phyloP scores from a whole-genome alignment of 1,140 invertebrate genomes.

The Drosophila navojoa region DNA sequence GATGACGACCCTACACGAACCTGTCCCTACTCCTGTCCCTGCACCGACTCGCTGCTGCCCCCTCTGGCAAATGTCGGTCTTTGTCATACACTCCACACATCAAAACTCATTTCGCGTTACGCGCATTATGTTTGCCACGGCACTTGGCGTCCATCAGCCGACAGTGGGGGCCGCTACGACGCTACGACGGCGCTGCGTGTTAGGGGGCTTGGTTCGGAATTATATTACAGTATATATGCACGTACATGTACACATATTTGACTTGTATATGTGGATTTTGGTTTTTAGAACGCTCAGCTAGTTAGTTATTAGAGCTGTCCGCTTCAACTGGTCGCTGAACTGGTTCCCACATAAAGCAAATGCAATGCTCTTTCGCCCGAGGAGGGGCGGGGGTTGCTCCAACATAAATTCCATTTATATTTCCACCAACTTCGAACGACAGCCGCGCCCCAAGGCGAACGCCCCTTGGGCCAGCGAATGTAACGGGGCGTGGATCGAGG shows the following conservation, averaged over 20 bases:
- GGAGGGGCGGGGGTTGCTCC: conserved; percentile 8
- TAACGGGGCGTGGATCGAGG: neutral
- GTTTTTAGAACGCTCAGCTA: conserved; percentile 26
- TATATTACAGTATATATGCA: conserved; percentile 49
- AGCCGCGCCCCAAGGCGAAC: conserved; percentile 55
- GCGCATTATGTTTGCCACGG: conserved; percentile 78
- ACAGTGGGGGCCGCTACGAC: conserved; percentile 33
- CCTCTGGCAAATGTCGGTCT: conserved; percentile 47
- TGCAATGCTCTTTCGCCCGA: conserved; percentile 19
- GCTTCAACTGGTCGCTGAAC: conserved; percentile 39
- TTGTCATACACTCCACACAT: conserved; percentile 54
- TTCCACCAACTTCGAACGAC: conserved; percentile 54
- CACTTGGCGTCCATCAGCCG: conserved; percentile 73
- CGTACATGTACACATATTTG: conserved; percentile 1
- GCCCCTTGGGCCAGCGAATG: conserved; percentile 36
- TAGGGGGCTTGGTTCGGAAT: conserved; percentile 46
- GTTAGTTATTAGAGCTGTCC: conserved; percentile 45
- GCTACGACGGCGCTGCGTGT: conserved; percentile 32
- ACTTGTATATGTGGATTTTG: conserved; percentile 8
- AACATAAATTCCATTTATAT: conserved; percentile 81
- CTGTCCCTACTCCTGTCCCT: neutral
- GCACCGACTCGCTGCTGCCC: conserved; percentile 12
- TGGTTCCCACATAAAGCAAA: conserved; percentile 54
- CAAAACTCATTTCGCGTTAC: conserved; percentile 78
- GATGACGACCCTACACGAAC: neutral